A percentile compares a stretch with the other conserved stretches of the same genome.
phyloP scores from a whole-genome alignment of 2,797 vertebrate species.

The Acanthurus tractus region DNA sequence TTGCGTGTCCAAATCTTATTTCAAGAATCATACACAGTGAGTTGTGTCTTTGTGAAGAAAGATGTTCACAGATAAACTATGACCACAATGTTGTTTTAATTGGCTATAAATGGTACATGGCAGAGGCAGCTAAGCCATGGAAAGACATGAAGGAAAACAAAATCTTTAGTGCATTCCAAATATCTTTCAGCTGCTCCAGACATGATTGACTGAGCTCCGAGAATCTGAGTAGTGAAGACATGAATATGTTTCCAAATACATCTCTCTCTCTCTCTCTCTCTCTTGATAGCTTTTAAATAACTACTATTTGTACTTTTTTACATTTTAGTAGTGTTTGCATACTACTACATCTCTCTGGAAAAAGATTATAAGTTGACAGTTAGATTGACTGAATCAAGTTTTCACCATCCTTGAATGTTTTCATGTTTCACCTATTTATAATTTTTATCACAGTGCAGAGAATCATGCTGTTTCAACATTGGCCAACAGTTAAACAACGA shows the following conservation, averaged over 20 bases:
- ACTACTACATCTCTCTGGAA: too few species aligned
- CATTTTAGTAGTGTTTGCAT: too few species aligned
- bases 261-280: too few species aligned
- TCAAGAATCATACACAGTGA: neutral
- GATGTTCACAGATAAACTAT: neutral
- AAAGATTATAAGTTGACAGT: too few species aligned
- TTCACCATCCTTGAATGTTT: too few species aligned
- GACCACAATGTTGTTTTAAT: slow-evolving; percentile 2
- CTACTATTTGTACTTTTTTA: too few species aligned
- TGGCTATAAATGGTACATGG: neutral
- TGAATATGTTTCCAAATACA: neutral
- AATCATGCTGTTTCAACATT: neutral
- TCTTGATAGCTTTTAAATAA: too few species aligned
- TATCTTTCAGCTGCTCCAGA: slow-evolving; percentile 6
- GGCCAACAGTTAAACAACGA: neutral
- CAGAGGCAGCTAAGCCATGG: neutral
- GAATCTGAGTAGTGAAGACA: neutral
- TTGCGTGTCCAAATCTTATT: neutral
- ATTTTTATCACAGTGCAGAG: too few species aligned
- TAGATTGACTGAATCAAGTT: too few species aligned
- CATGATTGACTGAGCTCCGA: slow-evolving; percentile 18
- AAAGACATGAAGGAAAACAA: slow-evolving; percentile 39
- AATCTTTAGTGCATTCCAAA: slow-evolving; percentile 6
- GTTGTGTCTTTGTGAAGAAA: neutral
- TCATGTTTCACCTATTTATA: too few species aligned